These are phyloP conservation scores for Anoplolepis gracilipes DNA, from an alignment of 1,140 invertebrate species.

Conservation along the genomic window DNA sequence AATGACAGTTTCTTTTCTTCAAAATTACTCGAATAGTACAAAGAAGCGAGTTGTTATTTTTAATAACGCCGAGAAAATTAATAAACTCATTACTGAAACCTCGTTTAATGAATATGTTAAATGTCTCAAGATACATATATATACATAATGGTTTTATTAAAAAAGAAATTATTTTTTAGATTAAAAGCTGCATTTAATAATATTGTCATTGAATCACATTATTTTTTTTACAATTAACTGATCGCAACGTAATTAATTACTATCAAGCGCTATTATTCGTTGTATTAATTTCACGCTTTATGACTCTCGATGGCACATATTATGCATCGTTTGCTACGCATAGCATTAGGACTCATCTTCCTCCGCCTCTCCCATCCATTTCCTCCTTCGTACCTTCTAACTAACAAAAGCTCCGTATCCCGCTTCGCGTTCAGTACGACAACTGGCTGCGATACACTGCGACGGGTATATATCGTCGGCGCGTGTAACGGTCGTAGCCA, in stretches of 20 bases:
- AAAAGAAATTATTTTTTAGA: background rate
- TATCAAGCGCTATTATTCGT: background rate
- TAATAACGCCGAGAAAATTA: background rate
- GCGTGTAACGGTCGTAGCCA: conserved; percentile 73
- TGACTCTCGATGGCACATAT: conserved; percentile 40
- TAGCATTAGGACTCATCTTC: conserved; percentile 52
- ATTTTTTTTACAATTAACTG: background rate
- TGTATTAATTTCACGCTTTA: conserved; percentile 41
- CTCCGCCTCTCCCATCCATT: conserved; percentile 47
- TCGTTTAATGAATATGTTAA: too few species aligned
- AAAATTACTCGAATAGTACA: background rate
- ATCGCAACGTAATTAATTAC: conserved; percentile 22
- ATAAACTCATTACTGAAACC: background rate
- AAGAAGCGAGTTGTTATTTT: background rate
- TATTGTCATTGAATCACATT: background rate
- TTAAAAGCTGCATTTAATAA: background rate
- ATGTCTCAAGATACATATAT: too few species aligned
- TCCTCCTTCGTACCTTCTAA: conserved; percentile 52
- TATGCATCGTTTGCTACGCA: conserved; percentile 56
- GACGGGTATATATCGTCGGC: conserved; percentile 43
- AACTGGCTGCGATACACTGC: conserved; percentile 59
- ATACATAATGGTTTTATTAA: background rate
- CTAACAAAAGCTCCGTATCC: conserved; percentile 71
- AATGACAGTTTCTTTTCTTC: background rate
- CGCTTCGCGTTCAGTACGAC: conserved; percentile 56